These are phyloP conservation scores for Lagodon rhomboides DNA, from an alignment of 2,797 vertebrate species.

Conservation along the genomic window DNA sequence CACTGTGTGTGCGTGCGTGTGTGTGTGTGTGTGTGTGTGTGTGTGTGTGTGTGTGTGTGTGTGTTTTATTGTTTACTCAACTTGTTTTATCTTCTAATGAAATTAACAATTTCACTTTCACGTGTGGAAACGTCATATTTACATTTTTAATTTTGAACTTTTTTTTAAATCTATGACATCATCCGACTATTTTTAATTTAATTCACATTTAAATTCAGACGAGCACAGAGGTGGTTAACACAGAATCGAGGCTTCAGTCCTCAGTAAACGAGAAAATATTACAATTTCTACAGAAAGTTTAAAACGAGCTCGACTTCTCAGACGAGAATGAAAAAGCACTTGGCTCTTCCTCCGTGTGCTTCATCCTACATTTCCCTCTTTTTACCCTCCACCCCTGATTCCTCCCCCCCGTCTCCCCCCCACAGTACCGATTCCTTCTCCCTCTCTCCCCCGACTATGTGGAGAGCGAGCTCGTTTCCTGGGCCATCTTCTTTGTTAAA, in stretches of 20 bases:
- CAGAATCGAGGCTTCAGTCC: no score
- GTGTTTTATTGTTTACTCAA: slow-evolving; percentile 1
- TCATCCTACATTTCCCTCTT: neutral
- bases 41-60: slow-evolving; percentile 6
- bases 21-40: neutral
- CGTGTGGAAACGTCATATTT: no score
- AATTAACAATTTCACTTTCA: neutral
- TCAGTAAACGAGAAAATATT: neutral
- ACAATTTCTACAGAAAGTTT: neutral
- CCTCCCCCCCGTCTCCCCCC: neutral
- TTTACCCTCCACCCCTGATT: slow-evolving; percentile 13
- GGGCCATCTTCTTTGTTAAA: slow-evolving; percentile 80
- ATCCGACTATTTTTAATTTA: no score
- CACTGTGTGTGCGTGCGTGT: neutral
- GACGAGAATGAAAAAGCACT: neutral
- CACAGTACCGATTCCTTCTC: neutral
- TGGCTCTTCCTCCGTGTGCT: neutral
- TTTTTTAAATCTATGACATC: no score
- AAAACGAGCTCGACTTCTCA: neutral
- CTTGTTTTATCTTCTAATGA: slow-evolving; percentile 24
- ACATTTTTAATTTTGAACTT: no score
- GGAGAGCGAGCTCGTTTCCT: slow-evolving; percentile 73
- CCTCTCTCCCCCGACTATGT: slow-evolving; percentile 19
- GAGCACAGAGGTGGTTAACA: no score
- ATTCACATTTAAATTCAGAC: neutral